These are phyloP conservation scores for Lagopus muta DNA, from an alignment of 2,113 vertebrate species.

Conservation along the genomic window DNA sequence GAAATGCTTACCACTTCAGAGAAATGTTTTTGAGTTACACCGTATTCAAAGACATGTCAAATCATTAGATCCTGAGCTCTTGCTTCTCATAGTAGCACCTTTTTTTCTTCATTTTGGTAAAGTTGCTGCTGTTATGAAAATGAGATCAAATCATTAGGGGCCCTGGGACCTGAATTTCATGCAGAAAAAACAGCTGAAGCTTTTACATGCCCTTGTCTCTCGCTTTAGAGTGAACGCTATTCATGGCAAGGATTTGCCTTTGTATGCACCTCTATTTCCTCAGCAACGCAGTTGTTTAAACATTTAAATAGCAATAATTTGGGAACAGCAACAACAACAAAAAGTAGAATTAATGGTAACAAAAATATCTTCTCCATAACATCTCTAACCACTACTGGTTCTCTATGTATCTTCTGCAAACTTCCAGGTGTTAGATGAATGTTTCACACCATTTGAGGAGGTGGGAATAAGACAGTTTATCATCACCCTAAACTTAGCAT, in stretches of 20 bases:
- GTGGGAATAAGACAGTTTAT: background rate
- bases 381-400: background rate
- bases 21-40: background rate
- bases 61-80: background rate
- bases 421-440: background rate
- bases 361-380: background rate
- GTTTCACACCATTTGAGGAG: background rate
- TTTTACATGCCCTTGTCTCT: background rate
- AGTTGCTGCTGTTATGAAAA: background rate
- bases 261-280: background rate
- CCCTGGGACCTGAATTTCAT: background rate
- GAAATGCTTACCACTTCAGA: background rate
- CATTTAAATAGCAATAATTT: background rate
- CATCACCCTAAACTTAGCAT: background rate
- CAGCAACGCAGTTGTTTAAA: background rate
- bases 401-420: background rate
- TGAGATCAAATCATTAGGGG: background rate
- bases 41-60: background rate
- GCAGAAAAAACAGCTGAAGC: background rate
- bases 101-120: background rate
- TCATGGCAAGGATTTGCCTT: background rate
- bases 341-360: background rate
- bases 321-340: background rate
- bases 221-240: background rate
- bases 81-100: background rate